Evolutionary conservation across 2,797 vertebrate species (phyloP), one percentile per base, ranked within the genome.

Genomic region (Sebastes paucispinis): DNA sequence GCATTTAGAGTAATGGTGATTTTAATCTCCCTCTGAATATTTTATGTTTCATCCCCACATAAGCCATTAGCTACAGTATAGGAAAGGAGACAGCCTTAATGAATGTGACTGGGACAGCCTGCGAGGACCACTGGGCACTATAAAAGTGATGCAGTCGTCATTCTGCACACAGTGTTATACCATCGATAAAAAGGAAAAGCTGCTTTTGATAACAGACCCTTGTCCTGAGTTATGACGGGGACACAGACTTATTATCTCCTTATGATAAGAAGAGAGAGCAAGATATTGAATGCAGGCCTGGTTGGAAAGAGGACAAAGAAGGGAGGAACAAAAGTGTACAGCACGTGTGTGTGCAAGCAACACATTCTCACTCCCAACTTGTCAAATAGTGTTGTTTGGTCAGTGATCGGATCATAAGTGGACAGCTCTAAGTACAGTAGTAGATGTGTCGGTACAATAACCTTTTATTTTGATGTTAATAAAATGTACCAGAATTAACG

Each of bases 11-110:
- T 89, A 83, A 91, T 88, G 78, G 75, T 70, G 78, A 80, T 87
- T 89, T 91, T 65, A 92, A 85, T 91, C 81, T 80, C 66, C 47
- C 74, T 81, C 83, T 92, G 84, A 93, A 92, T 90, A 88, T 88
- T 92, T 93, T 87, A 94, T 93, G 83, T 85, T 89, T 87, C 74
- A 78, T 87, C 71, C 58, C 68, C 69, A 77, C 70, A 80, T 74
- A 80, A 80, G 84, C 75, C 54, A 83, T 87, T 79, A 87, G 82
- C 69, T 63, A 8, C 77, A n/a, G 64, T 31, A 54, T 54, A 69
- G 54, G 66, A 73, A 25, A 27, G 76, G 77, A 79, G 63, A 84
- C 59, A 50, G 50, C 20, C 43, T 36, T 73, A 87, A 86, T 80
- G 32, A 81, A 81, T 84, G 80, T 84, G 87, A 85, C 83, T 75